Base-by-base conservation (phyloP, 2,113 vertebrate genomes). In the Onychorhynchus coronatus region DNA sequence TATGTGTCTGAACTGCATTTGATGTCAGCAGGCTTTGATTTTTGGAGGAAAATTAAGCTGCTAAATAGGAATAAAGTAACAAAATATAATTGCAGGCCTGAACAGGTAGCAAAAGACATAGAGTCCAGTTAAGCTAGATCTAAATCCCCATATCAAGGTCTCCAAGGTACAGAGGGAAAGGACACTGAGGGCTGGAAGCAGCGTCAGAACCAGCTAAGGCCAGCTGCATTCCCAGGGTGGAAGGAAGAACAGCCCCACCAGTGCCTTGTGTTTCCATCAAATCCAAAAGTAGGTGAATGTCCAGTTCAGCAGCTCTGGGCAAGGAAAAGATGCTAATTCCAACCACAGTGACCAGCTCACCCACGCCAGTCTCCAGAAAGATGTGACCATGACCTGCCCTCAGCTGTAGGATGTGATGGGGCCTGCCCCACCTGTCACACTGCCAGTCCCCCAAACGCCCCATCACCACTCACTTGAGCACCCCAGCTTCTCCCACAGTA, bases 401-500 rank as follows among this genome's bases (percentile, higher is more conserved):
- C n/a, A 59, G 24, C 39, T 79, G 33, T 42, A 46, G 44, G 27
- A 12, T 31, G 8, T 19, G 47, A 50, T 6, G 33, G 15, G 20
- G 7, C 13, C 47, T 74, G 62, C 21, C 49, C 21, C 0, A 4
- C 5, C 67, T 46, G 62, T 31, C 49, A 70, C 50, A n/a, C 56
- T 1, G 3, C 18, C 2, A 1, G 15, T 31, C 24, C 33, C 14
- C 74, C 41, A 20, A 0, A 1, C 3, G 4, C 14, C 27, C 5
- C 5, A 1, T 21, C 50, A 41, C n/a, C 1, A 0, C n/a, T 71
- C 44, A 41, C 22, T 46, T 2, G 1, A 63, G 68, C n/a, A 41
- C 25, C 23, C 2, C 52, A 62, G 22, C 62, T 55, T 86, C n/a
- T 80, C 19, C 47, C 2, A 2, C 41, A 68, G 33, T 9, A 80